Evolutionary conservation across 1,140 invertebrate genomes (phyloP).

Genomic region (Pachyrhynchus sulphureomaculatus): DNA sequence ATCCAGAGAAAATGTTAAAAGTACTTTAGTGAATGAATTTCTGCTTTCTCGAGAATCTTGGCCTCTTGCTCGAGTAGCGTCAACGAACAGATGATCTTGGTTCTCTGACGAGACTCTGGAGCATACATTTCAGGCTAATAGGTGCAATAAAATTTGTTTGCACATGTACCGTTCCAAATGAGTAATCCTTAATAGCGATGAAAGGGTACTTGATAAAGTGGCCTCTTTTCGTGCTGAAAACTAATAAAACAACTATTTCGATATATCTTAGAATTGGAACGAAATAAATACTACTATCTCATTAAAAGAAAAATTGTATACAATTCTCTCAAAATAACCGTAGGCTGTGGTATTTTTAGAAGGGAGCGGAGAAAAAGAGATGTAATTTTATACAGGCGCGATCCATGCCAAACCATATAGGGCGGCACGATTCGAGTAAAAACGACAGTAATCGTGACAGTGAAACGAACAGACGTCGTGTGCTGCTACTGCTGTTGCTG

Average conservation of each 20-base stretch:
- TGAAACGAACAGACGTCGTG: conserved; percentile 26
- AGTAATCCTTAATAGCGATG: too few relatives aligned
- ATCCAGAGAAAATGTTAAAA: conserved; percentile 19
- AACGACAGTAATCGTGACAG: conserved; percentile 36
- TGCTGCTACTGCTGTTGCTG: conserved; percentile 5
- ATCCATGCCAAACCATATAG: conserved; percentile 53
- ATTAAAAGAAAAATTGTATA: conserved; percentile 46
- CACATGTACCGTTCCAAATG: too few relatives aligned
- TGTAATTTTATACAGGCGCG: conserved; percentile 52
- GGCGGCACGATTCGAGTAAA: conserved; percentile 44
- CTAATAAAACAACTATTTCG: conserved; percentile 19
- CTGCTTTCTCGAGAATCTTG: not conserved
- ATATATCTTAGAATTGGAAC: conserved; percentile 23
- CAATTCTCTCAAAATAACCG: conserved; percentile 50
- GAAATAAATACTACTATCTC: conserved; percentile 33
- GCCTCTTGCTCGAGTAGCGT: too few relatives aligned
- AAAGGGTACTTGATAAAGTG: not conserved
- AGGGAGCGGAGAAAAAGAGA: conserved; percentile 49
- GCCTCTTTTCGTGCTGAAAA: not conserved
- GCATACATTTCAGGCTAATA: too few relatives aligned
- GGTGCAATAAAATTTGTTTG: too few relatives aligned
- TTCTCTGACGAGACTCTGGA: too few relatives aligned
- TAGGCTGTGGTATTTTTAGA: conserved; percentile 50
- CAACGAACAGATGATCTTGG: too few relatives aligned
- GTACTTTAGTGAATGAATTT: conserved; percentile 13